Conservation (phyloP, 2,888 invertebrate genomes). For the Octodonta nipae region DNA sequence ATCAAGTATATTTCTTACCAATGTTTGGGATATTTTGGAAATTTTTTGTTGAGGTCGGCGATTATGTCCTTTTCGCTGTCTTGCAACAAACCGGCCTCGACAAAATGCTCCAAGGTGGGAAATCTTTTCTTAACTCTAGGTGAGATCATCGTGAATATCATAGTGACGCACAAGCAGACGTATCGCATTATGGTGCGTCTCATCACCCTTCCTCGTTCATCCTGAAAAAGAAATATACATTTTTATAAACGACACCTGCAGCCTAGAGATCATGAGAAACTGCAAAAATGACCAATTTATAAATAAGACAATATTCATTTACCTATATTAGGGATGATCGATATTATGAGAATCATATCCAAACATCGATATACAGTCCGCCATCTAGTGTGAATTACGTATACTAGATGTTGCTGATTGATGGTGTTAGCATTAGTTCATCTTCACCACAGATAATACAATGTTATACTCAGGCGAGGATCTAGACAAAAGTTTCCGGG, state of each 20-base stretch:
- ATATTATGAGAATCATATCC: too few species aligned
- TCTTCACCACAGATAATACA: too few species aligned
- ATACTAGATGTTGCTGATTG: too few species aligned
- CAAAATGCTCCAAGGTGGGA: slow-evolving; percentile 68
- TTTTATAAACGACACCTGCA: slow-evolving; percentile 1
- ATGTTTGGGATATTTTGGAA: slow-evolving; percentile 75
- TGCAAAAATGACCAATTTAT: too few species aligned
- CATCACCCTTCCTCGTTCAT: slow-evolving; percentile 71
- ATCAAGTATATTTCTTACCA: slow-evolving; percentile 41
- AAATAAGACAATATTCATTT: too few species aligned
- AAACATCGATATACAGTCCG: too few species aligned
- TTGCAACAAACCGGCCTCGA: slow-evolving; percentile 69
- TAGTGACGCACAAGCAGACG: slow-evolving; percentile 72
- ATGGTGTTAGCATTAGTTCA: too few species aligned
- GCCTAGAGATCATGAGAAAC: too few species aligned
- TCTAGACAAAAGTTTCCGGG: too few species aligned
- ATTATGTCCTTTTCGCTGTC: slow-evolving; percentile 72
- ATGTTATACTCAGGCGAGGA: too few species aligned
- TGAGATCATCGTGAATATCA: slow-evolving; percentile 76
- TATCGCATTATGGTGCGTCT: slow-evolving; percentile 71
- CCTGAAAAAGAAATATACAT: slow-evolving; percentile 36
- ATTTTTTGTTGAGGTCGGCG: slow-evolving; percentile 62
- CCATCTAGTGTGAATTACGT: too few species aligned
- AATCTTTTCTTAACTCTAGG: slow-evolving; percentile 81
- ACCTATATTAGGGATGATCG: too few species aligned